These are phyloP conservation scores for Eutolmus rufibarbis DNA, from an alignment of 2,888 invertebrate species.

Conservation along the genomic window DNA sequence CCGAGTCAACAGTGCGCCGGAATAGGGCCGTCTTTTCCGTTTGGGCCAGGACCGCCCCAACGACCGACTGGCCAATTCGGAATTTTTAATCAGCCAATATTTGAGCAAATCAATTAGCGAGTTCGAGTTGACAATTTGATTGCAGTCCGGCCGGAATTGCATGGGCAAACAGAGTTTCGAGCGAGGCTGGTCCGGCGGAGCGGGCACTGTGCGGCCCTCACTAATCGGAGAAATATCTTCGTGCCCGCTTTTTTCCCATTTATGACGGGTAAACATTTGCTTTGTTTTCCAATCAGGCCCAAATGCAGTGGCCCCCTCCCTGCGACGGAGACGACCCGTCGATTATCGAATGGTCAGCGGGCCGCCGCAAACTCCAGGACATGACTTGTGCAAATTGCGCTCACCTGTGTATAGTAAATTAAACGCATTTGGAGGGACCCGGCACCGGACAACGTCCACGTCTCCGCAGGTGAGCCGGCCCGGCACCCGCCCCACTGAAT, in stretches of 20 bases:
- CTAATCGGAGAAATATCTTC: conserved; percentile 35
- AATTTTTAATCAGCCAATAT: conserved; percentile 47
- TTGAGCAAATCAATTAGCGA: conserved; percentile 47
- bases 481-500: not conserved
- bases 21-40: not conserved
- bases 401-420: conserved; percentile 43
- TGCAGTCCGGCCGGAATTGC: conserved; percentile 20
- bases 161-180: conserved; percentile 10
- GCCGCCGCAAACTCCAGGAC: conserved; percentile 32
- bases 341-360: conserved; percentile 40
- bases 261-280: conserved; percentile 43
- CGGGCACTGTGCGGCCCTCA: not conserved
- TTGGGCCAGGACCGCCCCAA: not conserved
- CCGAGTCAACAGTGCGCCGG: not conserved
- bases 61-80: conserved; percentile 25
- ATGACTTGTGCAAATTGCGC: conserved; percentile 37
- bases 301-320: conserved; percentile 27
- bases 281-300: conserved; percentile 40
- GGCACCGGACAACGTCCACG: conserved; percentile 1
- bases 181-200: not conserved
- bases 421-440: conserved; percentile 38
- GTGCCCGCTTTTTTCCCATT: conserved; percentile 32
- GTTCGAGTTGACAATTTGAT: conserved; percentile 39
- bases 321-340: not conserved
- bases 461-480: not conserved